phyloP scores from a whole-genome alignment of 1,140 invertebrate species.

The Planococcus citri region DNA sequence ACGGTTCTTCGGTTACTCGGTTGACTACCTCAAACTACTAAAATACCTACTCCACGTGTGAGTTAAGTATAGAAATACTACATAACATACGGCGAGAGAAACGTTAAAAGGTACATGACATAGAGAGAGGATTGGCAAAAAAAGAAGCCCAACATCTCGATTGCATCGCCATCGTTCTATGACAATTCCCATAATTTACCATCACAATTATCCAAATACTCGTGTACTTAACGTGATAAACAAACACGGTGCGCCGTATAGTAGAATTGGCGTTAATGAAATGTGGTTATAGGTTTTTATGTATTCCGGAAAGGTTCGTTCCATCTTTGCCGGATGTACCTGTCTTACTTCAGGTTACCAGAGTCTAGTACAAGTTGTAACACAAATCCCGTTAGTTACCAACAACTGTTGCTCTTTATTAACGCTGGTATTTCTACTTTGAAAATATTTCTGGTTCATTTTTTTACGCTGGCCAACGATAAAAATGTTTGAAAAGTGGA shows the following conservation, averaged over 20 bases:
- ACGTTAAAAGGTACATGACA: too few relatives aligned
- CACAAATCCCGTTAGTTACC: background rate
- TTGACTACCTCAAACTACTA: too few relatives aligned
- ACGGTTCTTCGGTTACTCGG: too few relatives aligned
- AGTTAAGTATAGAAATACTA: too few relatives aligned
- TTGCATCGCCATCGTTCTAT: too few relatives aligned
- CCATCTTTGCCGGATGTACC: background rate
- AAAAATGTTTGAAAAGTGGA: background rate
- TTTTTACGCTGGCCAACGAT: background rate
- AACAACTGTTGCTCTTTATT: background rate
- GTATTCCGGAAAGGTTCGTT: constrained; percentile 6
- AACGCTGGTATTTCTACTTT: background rate
- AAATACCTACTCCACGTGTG: too few relatives aligned
- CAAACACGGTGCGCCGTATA: background rate
- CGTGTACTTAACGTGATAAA: too few relatives aligned
- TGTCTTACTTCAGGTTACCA: background rate
- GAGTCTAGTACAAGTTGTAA: constrained; percentile 1
- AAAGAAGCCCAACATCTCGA: too few relatives aligned
- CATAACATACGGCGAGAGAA: too few relatives aligned
- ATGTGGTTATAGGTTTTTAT: background rate
- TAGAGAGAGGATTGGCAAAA: too few relatives aligned
- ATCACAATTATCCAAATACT: too few relatives aligned
- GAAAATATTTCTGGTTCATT: background rate
- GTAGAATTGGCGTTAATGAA: background rate
- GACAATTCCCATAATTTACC: too few relatives aligned